Percentiles rank a stretch among this genome's conserved stretches.
These are phyloP conservation scores for Gandaritis pyraliata DNA, from an alignment of 2,888 invertebrate species.

Conservation along the genomic window DNA sequence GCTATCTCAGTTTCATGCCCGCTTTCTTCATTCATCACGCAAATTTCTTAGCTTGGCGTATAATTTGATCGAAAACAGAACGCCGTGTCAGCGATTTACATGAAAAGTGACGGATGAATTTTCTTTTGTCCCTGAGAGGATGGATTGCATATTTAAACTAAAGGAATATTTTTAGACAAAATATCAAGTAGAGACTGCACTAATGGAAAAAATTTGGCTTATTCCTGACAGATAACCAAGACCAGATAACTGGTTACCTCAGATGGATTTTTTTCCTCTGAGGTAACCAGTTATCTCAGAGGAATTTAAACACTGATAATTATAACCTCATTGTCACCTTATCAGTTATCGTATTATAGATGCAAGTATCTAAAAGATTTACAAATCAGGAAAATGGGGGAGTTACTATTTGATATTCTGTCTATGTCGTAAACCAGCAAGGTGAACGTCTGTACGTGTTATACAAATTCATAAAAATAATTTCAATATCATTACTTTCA, in stretches of 20 bases:
- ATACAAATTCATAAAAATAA: conserved; percentile 31
- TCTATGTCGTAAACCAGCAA: conserved; percentile 38
- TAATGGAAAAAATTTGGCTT: no score
- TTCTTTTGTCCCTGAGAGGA: conserved; percentile 43
- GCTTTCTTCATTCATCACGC: conserved; percentile 59
- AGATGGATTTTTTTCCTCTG: no score
- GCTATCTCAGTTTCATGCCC: conserved; percentile 52
- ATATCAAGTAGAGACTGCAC: not conserved
- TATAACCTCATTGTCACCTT: no score
- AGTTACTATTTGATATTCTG: conserved; percentile 38
- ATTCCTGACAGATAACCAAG: no score
- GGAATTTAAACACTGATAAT: no score
- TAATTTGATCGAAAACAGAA: conserved; percentile 79
- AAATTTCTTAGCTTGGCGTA: conserved; percentile 60
- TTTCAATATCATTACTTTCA: conserved; percentile 23
- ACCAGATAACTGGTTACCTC: no score
- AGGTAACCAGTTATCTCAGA: no score
- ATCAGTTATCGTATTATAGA: no score
- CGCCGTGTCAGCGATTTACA: conserved; percentile 63
- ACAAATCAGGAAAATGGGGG: conserved; percentile 34
- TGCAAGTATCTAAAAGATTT: not conserved
- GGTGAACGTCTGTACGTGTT: conserved; percentile 34
- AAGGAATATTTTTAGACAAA: conserved; percentile 1
- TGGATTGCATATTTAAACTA: conserved; percentile 21
- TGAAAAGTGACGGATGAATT: conserved; percentile 57